phyloP scores from a whole-genome alignment of 2,888 invertebrate species.

The Limnephilus lunatus region DNA sequence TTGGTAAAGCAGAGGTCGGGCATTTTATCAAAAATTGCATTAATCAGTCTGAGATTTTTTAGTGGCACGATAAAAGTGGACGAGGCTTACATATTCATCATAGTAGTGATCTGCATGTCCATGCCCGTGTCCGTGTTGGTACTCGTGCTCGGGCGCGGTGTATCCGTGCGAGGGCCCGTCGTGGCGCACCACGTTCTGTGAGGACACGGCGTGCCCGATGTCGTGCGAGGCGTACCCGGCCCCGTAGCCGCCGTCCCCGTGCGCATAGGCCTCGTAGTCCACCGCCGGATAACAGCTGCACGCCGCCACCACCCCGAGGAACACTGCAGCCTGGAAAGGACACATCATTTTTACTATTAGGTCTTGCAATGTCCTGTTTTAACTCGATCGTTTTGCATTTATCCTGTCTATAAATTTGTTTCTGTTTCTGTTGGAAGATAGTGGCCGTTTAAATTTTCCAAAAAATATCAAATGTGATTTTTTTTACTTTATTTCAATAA shows the following conservation, averaged over 20 bases:
- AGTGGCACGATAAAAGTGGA: neutral
- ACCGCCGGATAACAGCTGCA: slow-evolving; percentile 56
- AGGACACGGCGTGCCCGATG: slow-evolving; percentile 75
- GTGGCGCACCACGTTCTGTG: slow-evolving; percentile 75
- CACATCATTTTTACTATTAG: neutral
- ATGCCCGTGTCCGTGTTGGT: slow-evolving; percentile 58
- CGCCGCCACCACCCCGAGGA: slow-evolving; percentile 59
- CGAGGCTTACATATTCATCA: slow-evolving; percentile 52
- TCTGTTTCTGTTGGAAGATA: too few relatives aligned
- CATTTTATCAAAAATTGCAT: too few relatives aligned
- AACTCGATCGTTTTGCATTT: too few relatives aligned
- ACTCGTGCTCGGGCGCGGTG: slow-evolving; percentile 66
- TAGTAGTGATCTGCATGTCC: slow-evolving; percentile 60
- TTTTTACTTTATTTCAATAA: too few relatives aligned
- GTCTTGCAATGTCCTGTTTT: too few relatives aligned
- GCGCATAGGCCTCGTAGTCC: slow-evolving; percentile 54
- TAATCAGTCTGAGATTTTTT: neutral
- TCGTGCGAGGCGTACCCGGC: slow-evolving; percentile 32
- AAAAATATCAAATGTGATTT: too few relatives aligned
- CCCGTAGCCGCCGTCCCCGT: neutral
- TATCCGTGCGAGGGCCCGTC: slow-evolving; percentile 73
- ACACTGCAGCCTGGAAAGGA: slow-evolving; percentile 54
- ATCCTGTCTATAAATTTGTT: too few relatives aligned
- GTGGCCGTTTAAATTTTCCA: too few relatives aligned
- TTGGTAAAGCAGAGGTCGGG: too few relatives aligned